Evolutionary conservation across 2,888 invertebrate species (phyloP).

Genomic region (Campoplex capitator): DNA sequence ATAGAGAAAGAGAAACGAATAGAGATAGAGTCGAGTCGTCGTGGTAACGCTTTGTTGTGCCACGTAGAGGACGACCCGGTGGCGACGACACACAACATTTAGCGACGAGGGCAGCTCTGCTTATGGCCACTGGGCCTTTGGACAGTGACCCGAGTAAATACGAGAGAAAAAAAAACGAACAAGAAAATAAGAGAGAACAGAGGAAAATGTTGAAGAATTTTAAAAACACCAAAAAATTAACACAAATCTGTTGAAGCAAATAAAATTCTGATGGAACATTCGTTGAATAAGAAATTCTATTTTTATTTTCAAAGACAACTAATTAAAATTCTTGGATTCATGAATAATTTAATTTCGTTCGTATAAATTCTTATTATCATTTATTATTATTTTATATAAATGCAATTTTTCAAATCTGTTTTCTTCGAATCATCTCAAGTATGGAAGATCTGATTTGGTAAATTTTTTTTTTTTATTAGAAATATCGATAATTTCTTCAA

Average conservation of each 20-base stretch:
- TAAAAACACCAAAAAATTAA: too few species aligned
- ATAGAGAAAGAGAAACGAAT: background rate
- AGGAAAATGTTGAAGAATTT: background rate
- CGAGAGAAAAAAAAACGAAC: background rate
- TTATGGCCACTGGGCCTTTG: conserved; percentile 61
- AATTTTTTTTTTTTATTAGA: too few species aligned
- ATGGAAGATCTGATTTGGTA: too few species aligned
- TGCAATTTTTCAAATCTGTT: too few species aligned
- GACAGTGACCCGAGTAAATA: conserved; percentile 13
- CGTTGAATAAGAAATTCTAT: too few species aligned
- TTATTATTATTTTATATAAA: too few species aligned
- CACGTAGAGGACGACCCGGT: conserved; percentile 72
- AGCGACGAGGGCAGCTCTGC: conserved; percentile 72
- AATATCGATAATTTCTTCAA: too few species aligned
- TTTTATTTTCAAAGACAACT: too few species aligned
- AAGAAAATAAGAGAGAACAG: background rate
- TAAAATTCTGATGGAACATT: background rate
- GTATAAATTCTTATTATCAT: too few species aligned
- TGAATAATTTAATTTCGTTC: too few species aligned
- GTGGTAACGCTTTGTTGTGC: conserved; percentile 84
- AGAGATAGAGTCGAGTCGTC: conserved; percentile 74
- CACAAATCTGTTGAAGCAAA: background rate
- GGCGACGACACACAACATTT: conserved; percentile 69
- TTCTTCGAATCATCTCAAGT: too few species aligned
- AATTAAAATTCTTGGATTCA: too few species aligned